Base-by-base conservation (phyloP, 2,113 vertebrate species). In the Burhinus oedicnemus region DNA sequence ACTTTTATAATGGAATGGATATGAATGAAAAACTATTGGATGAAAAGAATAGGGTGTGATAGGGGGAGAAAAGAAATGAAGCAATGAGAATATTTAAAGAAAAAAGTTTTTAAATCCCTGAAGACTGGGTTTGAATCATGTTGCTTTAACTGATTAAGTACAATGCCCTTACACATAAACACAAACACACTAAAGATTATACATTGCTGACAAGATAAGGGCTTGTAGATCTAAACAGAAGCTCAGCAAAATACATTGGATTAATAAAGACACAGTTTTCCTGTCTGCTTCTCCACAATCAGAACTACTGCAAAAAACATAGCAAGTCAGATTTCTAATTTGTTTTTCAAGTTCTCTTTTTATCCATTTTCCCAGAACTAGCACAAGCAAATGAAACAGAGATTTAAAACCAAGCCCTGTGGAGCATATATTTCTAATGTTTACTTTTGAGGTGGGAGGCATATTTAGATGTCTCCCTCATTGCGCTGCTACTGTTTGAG, bases 11-110 rank as follows among this genome's bases (percentile, higher is more conserved):
- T 19, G 12, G 42, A 74, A 77, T 49, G 15, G 38, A 65, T 77
- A 54, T 62, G 38, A 55, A 58, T 62, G 6, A 51, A 69, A 93
- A 78, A 77, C 6, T 45, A 61, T 11, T 27, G 6, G 9, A 51
- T 75, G 30, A 61, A 81, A 90, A 81, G 8, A 45, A 65, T 0
- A 16, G 3, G 5, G 15, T 15, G 14, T 15, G 10, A 54, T 69
- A 44, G 2, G 0, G 12, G 12, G 2, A 4, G 2, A 1, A 5
- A 29, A 32, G 5, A 52, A 79, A 70, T 68, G 11, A 38, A 86
- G 9, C 3, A 27, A 32, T 27, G 13, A 83, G 4, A 65, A 61
- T 27, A 74, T 29, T n/a, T n/a, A 61, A 47, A 71, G 14, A 47
- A 81, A 81, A 64, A 45, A 17, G 10, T 25, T 75, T 71, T 61